phyloP scores from a whole-genome alignment of 2,113 vertebrate species.

The Heterocephalus glaber region DNA sequence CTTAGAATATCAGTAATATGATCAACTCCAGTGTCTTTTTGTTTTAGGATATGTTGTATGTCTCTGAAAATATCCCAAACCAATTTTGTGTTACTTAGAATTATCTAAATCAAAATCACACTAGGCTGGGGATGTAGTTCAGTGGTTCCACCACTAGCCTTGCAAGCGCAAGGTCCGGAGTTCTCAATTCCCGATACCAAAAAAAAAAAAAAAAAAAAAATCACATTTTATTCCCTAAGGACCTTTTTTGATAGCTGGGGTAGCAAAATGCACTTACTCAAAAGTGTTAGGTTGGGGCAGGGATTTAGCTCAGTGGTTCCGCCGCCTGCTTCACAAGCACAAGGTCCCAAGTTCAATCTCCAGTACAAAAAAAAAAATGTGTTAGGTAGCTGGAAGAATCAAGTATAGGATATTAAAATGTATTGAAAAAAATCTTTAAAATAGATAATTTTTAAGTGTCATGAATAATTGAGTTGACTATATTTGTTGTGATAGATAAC shows the following conservation, averaged over 20 bases:
- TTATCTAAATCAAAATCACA: neutral
- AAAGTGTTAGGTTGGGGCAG: too few species aligned
- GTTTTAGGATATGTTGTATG: neutral
- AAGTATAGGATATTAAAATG: conserved; percentile 49
- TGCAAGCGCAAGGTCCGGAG: too few species aligned
- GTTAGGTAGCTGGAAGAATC: neutral
- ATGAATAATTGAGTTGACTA: conserved; percentile 32
- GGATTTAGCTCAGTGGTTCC: too few species aligned
- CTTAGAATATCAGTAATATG: neutral
- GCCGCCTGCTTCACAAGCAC: too few species aligned
- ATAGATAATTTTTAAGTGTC: conserved; percentile 18
- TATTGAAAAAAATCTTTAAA: conserved; percentile 56
- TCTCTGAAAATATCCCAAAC: neutral
- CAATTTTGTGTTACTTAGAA: conserved; percentile 53
- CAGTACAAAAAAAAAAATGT: too few species aligned
- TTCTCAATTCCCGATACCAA: too few species aligned
- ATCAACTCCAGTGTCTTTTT: conserved; percentile 27
- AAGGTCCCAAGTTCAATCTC: too few species aligned
- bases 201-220: too few species aligned
- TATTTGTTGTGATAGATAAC: conserved; percentile 23
- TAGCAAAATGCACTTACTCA: conserved; percentile 5
- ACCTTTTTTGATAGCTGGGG: neutral
- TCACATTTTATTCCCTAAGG: neutral
- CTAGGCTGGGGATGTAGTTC: too few species aligned
- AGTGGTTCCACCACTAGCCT: too few species aligned